Conservation (phyloP, 2,888 invertebrate genomes). For the Hoplodrina blanda region DNA sequence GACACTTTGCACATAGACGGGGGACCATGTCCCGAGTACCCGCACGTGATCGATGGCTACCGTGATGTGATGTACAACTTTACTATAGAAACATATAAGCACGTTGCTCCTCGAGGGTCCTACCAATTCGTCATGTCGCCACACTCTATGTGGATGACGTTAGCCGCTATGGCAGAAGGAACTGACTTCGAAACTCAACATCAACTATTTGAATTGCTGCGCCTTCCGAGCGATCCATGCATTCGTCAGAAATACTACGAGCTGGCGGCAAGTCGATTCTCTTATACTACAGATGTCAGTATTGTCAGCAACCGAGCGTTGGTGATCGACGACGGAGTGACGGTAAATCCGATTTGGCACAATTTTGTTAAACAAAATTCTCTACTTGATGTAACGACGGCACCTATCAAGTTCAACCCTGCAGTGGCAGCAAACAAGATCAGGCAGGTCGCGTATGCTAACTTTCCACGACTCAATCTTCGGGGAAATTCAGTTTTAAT, state of each 20-base stretch:
- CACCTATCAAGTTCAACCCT: constrained; percentile 44
- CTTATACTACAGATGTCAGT: constrained; percentile 6
- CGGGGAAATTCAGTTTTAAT: constrained; percentile 54
- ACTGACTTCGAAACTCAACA: constrained; percentile 41
- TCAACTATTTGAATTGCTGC: constrained; percentile 44
- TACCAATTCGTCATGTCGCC: constrained; percentile 53
- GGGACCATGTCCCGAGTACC: constrained; percentile 37
- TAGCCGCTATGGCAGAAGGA: constrained; percentile 59
- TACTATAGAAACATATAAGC: constrained; percentile 42
- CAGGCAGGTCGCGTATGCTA: constrained; percentile 17
- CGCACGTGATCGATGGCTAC: constrained; percentile 26
- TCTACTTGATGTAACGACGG: constrained; percentile 41
- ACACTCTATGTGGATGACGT: constrained; percentile 51
- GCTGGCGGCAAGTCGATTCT: constrained; percentile 42
- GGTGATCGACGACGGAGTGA: constrained; percentile 43
- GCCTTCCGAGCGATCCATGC: constrained; percentile 43
- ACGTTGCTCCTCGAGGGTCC: constrained; percentile 19
- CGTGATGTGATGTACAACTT: constrained; percentile 49
- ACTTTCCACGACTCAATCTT: constrained; percentile 31
- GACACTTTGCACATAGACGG: constrained; percentile 11
- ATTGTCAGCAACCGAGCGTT: constrained; percentile 35
- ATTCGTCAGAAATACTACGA: constrained; percentile 50
- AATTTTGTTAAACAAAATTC: constrained; percentile 32
- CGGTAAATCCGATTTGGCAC: constrained; percentile 41
- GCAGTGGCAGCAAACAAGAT: constrained; percentile 22